phyloP scores from a whole-genome alignment of 2,888 invertebrate genomes.

The Drosophila pegasa region DNA sequence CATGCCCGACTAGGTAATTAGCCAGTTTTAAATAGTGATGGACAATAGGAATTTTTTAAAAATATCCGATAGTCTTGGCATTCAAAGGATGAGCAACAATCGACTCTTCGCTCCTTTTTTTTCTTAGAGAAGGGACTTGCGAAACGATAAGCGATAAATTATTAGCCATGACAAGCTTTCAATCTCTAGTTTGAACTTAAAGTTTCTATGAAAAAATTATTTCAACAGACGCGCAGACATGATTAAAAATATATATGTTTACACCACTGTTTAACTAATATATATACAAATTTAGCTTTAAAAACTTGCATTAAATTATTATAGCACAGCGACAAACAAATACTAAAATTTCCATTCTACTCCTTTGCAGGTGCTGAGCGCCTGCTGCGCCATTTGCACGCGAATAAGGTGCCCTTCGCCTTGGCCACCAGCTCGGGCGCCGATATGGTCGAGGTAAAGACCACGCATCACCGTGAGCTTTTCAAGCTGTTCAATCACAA shows the following conservation, averaged over 20 bases:
- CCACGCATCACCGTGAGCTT: constrained; percentile 87
- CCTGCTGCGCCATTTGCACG: constrained; percentile 90
- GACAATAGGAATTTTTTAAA: neutral
- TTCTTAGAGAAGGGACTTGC: neutral
- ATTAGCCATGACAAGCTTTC: neutral
- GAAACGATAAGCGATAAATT: neutral
- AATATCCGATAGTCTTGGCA: neutral
- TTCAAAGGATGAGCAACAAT: neutral
- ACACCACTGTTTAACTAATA: too few relatives aligned
- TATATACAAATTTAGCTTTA: neutral
- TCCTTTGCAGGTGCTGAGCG: constrained; percentile 90
- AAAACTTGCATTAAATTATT: neutral
- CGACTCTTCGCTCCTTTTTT: neutral
- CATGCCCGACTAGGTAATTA: neutral
- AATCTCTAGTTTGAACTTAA: neutral
- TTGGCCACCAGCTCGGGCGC: constrained; percentile 94
- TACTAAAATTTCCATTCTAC: neutral
- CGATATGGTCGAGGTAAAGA: constrained; percentile 90
- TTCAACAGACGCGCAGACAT: neutral
- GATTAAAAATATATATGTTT: neutral
- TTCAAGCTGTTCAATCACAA: constrained; percentile 90
- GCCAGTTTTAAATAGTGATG: too few relatives aligned
- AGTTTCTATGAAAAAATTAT: neutral
- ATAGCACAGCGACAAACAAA: neutral
- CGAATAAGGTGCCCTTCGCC: constrained; percentile 91